These are phyloP conservation scores for Danionella dracula DNA, from an alignment of 2,797 vertebrate species.

Conservation along the genomic window DNA sequence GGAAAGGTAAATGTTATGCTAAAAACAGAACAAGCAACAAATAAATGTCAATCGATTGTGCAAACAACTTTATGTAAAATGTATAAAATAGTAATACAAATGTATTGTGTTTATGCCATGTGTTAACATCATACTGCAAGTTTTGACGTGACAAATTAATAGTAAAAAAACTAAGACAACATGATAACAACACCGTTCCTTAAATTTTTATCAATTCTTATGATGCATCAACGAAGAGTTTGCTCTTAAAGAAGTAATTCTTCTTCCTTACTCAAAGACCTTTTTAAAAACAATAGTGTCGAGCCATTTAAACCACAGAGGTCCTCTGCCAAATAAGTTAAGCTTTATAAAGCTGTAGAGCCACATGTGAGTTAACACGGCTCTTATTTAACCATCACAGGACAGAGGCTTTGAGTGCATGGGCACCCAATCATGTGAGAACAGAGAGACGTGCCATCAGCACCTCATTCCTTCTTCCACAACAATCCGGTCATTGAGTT, in stretches of 20 bases:
- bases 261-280: no score
- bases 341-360: not conserved
- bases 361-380: constrained; percentile 10
- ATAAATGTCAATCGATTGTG: no score
- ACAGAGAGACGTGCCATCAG: constrained; percentile 4
- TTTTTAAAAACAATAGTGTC: no score
- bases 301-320: not conserved
- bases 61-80: no score
- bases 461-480: constrained; percentile 11
- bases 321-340: not conserved
- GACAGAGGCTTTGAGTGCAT: not conserved
- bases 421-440: not conserved
- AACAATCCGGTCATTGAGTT: not conserved
- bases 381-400: constrained; percentile 9
- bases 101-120: no score
- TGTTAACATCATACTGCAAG: no score
- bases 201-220: not conserved
- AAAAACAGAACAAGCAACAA: no score
- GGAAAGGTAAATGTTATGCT: no score
- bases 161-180: not conserved
- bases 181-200: not conserved
- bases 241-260: no score
- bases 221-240: not conserved
- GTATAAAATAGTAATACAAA: no score
- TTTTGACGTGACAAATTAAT: no score